Base-by-base conservation (phyloP, 1,140 invertebrate species). In the Brachionus paranguensis region DNA sequence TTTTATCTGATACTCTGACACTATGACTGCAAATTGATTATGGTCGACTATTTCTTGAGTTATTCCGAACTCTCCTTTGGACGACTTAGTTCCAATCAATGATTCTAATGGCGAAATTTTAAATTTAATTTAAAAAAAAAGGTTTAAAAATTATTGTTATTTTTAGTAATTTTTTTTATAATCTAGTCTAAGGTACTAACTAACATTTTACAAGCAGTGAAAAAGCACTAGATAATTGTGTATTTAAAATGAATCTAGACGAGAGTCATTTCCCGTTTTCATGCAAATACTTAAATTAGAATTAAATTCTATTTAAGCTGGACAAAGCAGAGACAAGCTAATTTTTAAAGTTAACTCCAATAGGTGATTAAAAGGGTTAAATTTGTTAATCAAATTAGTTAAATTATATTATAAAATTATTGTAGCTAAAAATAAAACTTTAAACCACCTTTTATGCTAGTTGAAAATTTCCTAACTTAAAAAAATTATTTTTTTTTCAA, bases 1-100 rank as follows among this genome's bases (percentile, higher is more conserved):
- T 88, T 95, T 92, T 76, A 95, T 95, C 90, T 97, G 95, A 89
- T 97, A 97, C 90, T 98, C 96, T 65, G 95, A 96, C 79, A 93
- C 93, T 84, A 98, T 92, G 17, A 96, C 94, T 70, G 95, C 94
- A 90, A 95, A 96, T 91, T 98, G 96, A 85, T 94, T 91, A 90
- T 97, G 17, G 12, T 81, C 78, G 11, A 64, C 14, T 45, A 81
- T 45, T 50, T 76, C 72, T 47, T 76, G 72, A 5, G 72, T 76
- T 14, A 47, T 27, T n/a, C 72, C n/a, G 14, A 50, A 53, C 24
- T 76, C 72, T 11, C 20, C 27, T 50, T 50, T 76, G 20, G 4
- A 37, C 24, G 72, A 76, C 24, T 76, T 76, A 27, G 72, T 76
- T 43, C 68, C 68, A 45, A 72, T 72, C n/a, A 72, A 72, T 20